Evolutionary conservation across 64 coral and sea anemone species (phyloP).

Genomic region (Porites australiensis): DNA sequence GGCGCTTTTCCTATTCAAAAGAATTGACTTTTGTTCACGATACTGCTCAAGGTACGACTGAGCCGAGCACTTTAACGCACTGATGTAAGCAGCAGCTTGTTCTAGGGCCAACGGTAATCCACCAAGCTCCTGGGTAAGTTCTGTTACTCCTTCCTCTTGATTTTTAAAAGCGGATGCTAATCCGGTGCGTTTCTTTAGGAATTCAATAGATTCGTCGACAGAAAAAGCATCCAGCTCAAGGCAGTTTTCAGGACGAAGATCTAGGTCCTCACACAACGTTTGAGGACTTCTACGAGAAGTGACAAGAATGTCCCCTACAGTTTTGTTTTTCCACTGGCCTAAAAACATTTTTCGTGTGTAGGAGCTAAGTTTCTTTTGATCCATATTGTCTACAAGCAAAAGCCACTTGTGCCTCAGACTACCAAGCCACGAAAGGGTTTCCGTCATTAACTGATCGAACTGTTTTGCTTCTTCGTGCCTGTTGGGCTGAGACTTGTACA

Average conservation of each 20-base stretch:
- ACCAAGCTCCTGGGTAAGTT: slow-evolving; percentile 16
- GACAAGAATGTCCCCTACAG: slow-evolving; percentile 41
- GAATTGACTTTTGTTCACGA: neutral
- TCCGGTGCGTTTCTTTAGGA: slow-evolving; percentile 27
- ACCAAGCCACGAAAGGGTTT: slow-evolving; percentile 32
- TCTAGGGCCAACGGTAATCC: slow-evolving; percentile 17
- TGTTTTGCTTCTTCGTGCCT: neutral
- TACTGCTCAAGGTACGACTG: neutral
- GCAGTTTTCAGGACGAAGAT: slow-evolving; percentile 8
- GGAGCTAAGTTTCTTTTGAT: slow-evolving; percentile 42
- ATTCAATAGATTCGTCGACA: slow-evolving; percentile 25
- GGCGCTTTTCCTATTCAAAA: slow-evolving; percentile 3
- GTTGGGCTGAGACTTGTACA: neutral
- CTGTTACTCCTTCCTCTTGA: neutral
- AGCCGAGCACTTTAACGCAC: neutral
- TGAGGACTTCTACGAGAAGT: slow-evolving; percentile 43
- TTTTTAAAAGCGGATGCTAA: neutral
- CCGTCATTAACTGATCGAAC: slow-evolving; percentile 9
- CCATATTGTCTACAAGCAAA: slow-evolving; percentile 63
- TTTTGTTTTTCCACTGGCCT: slow-evolving; percentile 53
- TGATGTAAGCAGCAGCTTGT: slow-evolving; percentile 13
- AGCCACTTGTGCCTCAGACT: neutral
- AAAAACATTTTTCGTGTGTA: slow-evolving; percentile 38
- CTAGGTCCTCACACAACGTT: slow-evolving; percentile 10
- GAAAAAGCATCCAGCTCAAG: slow-evolving; percentile 6